These are phyloP conservation scores for Cinclus mexicanus DNA, from an alignment of 2,113 vertebrate genomes.

Conservation along the genomic window DNA sequence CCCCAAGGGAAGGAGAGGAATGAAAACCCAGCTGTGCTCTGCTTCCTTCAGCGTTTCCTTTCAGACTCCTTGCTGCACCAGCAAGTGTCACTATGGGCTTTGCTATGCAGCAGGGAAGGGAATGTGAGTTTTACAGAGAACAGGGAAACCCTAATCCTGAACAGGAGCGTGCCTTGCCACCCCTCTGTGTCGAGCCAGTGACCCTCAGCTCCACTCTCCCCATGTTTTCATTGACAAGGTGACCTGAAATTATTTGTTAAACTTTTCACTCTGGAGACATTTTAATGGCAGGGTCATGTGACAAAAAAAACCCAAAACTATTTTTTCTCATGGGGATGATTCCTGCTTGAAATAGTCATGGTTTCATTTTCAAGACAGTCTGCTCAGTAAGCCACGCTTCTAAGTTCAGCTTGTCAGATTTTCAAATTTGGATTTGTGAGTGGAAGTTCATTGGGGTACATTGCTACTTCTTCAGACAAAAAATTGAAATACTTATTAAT, in stretches of 20 bases:
- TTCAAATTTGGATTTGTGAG: background rate
- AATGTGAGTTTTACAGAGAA: background rate
- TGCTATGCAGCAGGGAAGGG: background rate
- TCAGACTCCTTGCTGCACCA: conserved; percentile 9
- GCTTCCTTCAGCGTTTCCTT: background rate
- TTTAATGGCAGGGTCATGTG: background rate
- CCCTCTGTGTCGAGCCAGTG: background rate
- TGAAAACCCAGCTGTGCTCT: background rate
- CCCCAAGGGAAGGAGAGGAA: background rate
- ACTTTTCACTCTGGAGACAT: background rate
- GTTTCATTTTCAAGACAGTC: background rate
- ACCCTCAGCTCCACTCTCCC: background rate
- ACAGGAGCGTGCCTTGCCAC: background rate
- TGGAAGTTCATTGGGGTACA: background rate
- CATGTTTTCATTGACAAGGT: background rate
- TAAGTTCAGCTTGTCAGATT: background rate
- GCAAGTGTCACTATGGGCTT: conserved; percentile 60
- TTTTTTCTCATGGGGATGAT: background rate
- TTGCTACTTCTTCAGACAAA: background rate
- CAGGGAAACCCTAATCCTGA: accelerated
- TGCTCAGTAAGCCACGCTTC: background rate
- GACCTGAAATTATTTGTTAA: background rate
- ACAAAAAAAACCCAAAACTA: background rate
- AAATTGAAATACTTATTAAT: conserved; percentile 23
- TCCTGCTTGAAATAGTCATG: background rate